These are phyloP conservation scores for Scleropages formosus DNA, from an alignment of 2,797 vertebrate species.

Conservation along the genomic window DNA sequence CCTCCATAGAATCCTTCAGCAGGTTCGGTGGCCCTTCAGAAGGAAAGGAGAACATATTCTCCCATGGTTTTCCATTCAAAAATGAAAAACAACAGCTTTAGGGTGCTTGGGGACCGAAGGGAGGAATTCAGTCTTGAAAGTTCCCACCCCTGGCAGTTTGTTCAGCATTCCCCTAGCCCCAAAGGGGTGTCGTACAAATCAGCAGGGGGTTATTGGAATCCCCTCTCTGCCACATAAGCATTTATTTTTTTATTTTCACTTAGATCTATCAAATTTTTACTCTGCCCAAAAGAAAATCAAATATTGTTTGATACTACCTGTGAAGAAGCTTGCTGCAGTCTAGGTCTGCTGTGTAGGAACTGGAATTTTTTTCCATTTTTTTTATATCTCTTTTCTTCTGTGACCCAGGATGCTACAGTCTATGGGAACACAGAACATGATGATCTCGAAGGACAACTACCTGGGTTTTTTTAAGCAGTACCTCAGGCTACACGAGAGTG, in stretches of 20 bases:
- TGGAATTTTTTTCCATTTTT: neutral
- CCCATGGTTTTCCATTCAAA: slow-evolving; percentile 19
- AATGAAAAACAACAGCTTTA: slow-evolving; percentile 17
- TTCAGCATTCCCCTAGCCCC: neutral
- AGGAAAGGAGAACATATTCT: no score
- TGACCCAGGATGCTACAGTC: neutral
- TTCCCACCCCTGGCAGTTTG: slow-evolving; percentile 24
- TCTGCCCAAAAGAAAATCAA: neutral
- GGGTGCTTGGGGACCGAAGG: slow-evolving; percentile 29
- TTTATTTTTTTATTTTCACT: slow-evolving; percentile 16
- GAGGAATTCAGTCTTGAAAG: slow-evolving; percentile 38
- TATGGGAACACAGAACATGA: neutral
- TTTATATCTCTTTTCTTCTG: neutral
- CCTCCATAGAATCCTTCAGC: no score
- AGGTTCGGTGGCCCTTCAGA: no score
- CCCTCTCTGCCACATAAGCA: slow-evolving; percentile 17
- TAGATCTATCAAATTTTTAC: slow-evolving; percentile 29
- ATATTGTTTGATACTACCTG: slow-evolving; percentile 30
- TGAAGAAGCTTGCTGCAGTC: neutral
- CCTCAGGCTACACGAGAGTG: neutral
- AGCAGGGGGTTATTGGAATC: neutral
- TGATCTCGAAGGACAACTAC: neutral
- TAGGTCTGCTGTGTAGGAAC: neutral
- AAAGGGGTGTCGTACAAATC: neutral
- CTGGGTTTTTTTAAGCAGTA: neutral